Evolutionary conservation across 2,113 vertebrate genomes (phyloP).

Genomic region (Melanotaenia duboulayi): DNA sequence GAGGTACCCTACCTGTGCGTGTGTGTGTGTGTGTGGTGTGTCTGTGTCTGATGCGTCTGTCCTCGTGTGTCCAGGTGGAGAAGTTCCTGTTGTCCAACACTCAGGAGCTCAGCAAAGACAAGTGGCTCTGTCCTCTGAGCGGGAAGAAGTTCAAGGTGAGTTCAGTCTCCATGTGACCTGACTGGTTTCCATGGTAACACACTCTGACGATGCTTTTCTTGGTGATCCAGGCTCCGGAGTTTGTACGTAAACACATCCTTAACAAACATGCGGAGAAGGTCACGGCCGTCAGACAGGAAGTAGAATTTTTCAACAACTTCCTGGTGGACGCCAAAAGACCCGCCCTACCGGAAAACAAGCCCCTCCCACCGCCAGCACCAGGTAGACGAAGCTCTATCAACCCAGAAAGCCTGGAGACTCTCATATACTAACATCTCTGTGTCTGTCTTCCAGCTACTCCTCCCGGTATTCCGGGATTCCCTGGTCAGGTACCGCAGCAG

Average conservation of each 20-base stretch:
- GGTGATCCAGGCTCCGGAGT: constrained; percentile 88
- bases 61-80: constrained; percentile 81
- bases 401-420: not conserved
- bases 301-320: constrained; percentile 92
- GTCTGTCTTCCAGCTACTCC: constrained; percentile 51
- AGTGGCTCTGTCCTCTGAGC: constrained; percentile 94
- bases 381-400: constrained; percentile 61
- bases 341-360: constrained; percentile 88
- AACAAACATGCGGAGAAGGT: constrained; percentile 93
- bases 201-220: not conserved
- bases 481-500: constrained; percentile 68
- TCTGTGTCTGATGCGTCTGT: not conserved
- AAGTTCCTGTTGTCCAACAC: constrained; percentile 91
- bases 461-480: constrained; percentile 76
- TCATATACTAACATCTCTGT: not conserved
- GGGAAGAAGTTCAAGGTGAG: constrained; percentile 93
- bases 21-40: not conserved
- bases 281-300: constrained; percentile 90
- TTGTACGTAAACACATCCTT: constrained; percentile 94
- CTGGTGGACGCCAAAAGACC: constrained; percentile 91
- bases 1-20: constrained; percentile 69
- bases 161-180: accelerated
- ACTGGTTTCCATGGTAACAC: constrained; percentile 14
- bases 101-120: constrained; percentile 94
- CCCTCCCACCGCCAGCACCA: constrained; percentile 84